Base-by-base conservation (phyloP, 2,797 vertebrate species). In the Holocentrus rufus region DNA sequence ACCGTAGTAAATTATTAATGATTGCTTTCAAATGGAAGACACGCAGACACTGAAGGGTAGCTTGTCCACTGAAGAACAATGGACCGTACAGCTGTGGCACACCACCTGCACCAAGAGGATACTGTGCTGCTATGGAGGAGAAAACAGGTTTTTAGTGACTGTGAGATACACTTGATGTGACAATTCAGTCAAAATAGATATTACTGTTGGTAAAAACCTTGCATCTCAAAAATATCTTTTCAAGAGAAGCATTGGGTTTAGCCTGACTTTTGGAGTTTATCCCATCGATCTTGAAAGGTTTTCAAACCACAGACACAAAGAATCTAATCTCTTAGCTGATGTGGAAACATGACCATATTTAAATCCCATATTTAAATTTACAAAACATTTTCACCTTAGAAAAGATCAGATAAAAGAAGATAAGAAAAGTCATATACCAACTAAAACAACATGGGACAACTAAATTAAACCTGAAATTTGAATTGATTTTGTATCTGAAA, bases 1-100 rank as follows among this genome's bases (percentile, higher is more conserved):
- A 76, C 74, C 47, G 58, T 60, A 54, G 74, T 93, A 80, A 91
- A 92, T 92, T 91, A 93, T 93, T 92, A 81, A 91, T 86, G 76
- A 66, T 73, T 65, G 65, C 75, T 77, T 77, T 72, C 84, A 84
- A 85, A 84, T 77, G 82, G 72, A 84, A 74, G 77, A 79, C 65
- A 77, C 22, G 0, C 47, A 84, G 53, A 80, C n/a, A 9, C 39
- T 62, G 67, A 59, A 79, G 64, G 42, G 31, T 44, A 53, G 65
- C 52, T 49, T 59, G 74, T 76, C 59, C 55, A 58, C 69, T 50
- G 75, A 73, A 61, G 36, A 79, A 86, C 81, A 87, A 85, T 82
- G 57, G 65, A 87, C 59, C 73, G 77, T 30, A 11, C 56, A 68
- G 58, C 71, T 52, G 56, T 42, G 69, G 74, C 9, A 6, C 15